Evolutionary conservation across 2,888 invertebrate species (phyloP), one percentile per base, ranked within the genome.

Genomic region (Cheilosia vulpina): DNA sequence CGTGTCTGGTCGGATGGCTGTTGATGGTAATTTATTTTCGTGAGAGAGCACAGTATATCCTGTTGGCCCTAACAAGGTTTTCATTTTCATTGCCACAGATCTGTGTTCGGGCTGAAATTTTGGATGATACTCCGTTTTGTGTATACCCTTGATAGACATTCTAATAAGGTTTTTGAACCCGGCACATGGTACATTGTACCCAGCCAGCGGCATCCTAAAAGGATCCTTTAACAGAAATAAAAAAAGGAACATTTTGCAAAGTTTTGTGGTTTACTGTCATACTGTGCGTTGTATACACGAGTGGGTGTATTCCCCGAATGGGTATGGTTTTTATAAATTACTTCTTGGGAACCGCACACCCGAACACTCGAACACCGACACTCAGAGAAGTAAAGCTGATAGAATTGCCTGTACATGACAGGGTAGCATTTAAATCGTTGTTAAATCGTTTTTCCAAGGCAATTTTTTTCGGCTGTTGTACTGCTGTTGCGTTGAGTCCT

Each of bases 331-430:
- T 82, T 77, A 77, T 82, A 77, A 82, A 71, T 77, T 82, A 77
- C 72, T 68, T 50, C 50, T 63, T 65, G 47, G 31, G 38, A 52
- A 47, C 60, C 43, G 41, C 24, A 58, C 41, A 47, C 68, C 34
- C 41, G 53, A 4, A 58, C 41, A 47, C 68, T 41, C 41, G 45
- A 4, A 24, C 21, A 24, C 43, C 21, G 24, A 27, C 60, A 62
- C 13, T 47, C 15, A 57, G 24, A 63, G n/a, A 24, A 41, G 52
- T 52, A 5, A 53, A 47, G 66, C 41, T 45, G 72, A 78, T 79
- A 75, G 68, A 68, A 84, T 76, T 84, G 84, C 84, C 82, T 83
- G 84, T 76, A 79, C 79, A 79, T 84, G 84, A 79, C 84, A 79
- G 79, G 50, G 58, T 60, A 62, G 79, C 84, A 79, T 84, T 84